Base-by-base conservation (phyloP, 2,113 vertebrate genomes). In the Dermatemys mawii region DNA sequence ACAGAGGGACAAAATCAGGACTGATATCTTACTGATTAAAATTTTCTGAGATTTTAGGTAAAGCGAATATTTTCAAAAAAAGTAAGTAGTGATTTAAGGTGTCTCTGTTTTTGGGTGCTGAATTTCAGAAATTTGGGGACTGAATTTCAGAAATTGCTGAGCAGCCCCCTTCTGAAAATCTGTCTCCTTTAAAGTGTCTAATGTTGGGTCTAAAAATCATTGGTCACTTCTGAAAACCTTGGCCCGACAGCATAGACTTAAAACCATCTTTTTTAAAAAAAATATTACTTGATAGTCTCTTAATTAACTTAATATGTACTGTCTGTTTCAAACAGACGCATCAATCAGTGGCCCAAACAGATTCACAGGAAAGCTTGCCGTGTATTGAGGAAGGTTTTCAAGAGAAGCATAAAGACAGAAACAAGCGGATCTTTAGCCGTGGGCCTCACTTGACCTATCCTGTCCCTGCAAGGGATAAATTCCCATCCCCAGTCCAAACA, bases 401-500 rank as follows among this genome's bases (percentile, higher is more conserved):
- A 70, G 41, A 81, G 80, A 90, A 88, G 11, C 11, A 48, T 13
- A 80, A 5, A 5, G 46, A 50, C 87, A 54, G 4, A 84, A 92
- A 29, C 22, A 83, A 86, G 49, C 8, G 55, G 5, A 51, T 94
- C 19, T 86, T 82, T 32, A 7, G 54, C 14, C 4, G 2, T 51
- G 82, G 46, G 67, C 87, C 90, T 88, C 38, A 55, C 26, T 70
- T 94, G 55, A 92, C 86, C 55, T 78, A 19, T 75, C 44, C 63
- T 50, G 54, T 78, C 86, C 86, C 94, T 88, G 70, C 41, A 54
- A 67, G 41, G 86, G 87, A 80, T 49, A 49, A 12, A n/a, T 86
- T 90, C 84, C 41, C 70, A 53, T 60, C 44, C 86, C 75, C 78
- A 82, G n/a, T 87, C 60, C 81, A 95, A 95, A 94, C 78, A 90